Conservation (phyloP, 1,140 invertebrate species). For the Hyphantria cunea region DNA sequence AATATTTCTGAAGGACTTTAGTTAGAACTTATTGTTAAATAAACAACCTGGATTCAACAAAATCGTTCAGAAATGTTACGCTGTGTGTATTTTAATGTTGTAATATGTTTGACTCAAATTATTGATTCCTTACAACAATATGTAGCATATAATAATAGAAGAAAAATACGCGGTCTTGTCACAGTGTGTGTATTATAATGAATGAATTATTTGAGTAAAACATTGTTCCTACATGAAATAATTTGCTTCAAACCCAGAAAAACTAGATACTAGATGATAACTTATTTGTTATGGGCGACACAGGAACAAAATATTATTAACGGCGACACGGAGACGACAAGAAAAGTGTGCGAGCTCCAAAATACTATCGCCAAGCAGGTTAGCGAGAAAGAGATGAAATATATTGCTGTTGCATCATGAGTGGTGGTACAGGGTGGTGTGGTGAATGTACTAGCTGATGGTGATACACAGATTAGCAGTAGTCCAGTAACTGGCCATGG, state of each 20-base stretch:
- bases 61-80: background rate
- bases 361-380: conserved; percentile 96
- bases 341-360: conserved; percentile 88
- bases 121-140: background rate
- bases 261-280: conserved; percentile 29
- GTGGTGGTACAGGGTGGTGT: background rate
- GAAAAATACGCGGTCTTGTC: too few species aligned
- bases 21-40: background rate
- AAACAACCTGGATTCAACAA: background rate
- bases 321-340: conserved; percentile 66
- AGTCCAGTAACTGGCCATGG: too few species aligned
- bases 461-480: too few species aligned
- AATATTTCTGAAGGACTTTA: conserved; percentile 9
- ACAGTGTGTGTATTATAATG: background rate
- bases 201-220: conserved; percentile 27
- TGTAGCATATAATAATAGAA: too few species aligned
- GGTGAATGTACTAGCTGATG: background rate
- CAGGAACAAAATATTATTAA: conserved; percentile 75
- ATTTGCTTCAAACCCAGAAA: conserved; percentile 9
- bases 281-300: conserved; percentile 61
- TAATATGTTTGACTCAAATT: conserved; percentile 45
- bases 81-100: conserved; percentile 21
- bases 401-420: conserved; percentile 12
- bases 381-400: conserved; percentile 50
- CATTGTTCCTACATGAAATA: conserved; percentile 7